Evolutionary conservation across 2,888 invertebrate species (phyloP), one percentile per base, ranked within the genome.

Genomic region (Allygus modestus): DNA sequence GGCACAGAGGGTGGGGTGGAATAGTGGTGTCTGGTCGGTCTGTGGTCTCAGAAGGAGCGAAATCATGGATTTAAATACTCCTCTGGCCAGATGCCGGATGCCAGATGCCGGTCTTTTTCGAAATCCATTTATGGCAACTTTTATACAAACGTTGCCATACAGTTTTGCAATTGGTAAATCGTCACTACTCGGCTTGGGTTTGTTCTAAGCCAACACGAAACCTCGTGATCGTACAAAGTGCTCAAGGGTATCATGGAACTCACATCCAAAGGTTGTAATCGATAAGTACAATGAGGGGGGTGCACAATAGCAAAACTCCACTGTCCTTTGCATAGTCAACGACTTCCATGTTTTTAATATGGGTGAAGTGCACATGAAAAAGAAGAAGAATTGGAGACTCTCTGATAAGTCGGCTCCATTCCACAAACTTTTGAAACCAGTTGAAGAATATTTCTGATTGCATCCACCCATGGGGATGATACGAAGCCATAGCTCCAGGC

Each of bases 361-460:
- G 89, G 37, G 88, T 88, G 2, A 87, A 85, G 84, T 90, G 89
- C 1, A 89, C 89, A 87, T 91, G 89, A n/a, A 90, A 85, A 20
- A 90, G 5, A 85, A 90, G 84, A 5, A 90, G 84, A 15, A 89
- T 89, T 28, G 89, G 89, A 83, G 87, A 83, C 7, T 89, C 89
- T 84, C 87, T 86, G 11, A 88, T 85, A 54, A 89, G 87, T 9
- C 87, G 85, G 9, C 86, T 85, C 85, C 86, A 88, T 81, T 87
- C 87, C 83, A 88, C 88, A 83, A 89, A 89, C 83, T 87, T 85
- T 17, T 89, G 86, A 84, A 90, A 89, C 89, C 89, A 90, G 23
- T 81, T 86, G 1, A 87, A 81, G 82, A 90, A 90, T 73, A 89
- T 85, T 12, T 89, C 88, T 20, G 88, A 75, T 58, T 87, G 88